Conservation (phyloP, 2,113 vertebrate species). For the Cavia aperea region DNA sequence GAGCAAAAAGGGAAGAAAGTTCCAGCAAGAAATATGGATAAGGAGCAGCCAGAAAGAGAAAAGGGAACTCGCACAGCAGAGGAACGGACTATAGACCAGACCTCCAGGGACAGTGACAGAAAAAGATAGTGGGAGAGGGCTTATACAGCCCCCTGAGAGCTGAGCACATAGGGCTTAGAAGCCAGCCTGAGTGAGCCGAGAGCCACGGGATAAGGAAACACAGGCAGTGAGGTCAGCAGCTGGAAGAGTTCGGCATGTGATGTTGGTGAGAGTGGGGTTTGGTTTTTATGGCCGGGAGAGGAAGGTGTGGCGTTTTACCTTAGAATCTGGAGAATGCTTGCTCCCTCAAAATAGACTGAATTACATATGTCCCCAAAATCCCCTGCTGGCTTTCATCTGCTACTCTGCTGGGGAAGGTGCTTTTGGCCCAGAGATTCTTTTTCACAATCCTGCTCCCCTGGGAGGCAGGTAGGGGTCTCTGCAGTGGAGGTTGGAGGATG, state of each 20-base stretch:
- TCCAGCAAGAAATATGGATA: background rate
- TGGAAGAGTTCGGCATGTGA: background rate
- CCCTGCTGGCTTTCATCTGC: background rate
- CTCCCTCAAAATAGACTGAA: background rate
- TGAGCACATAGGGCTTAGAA: background rate
- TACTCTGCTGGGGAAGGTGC: background rate
- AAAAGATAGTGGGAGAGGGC: background rate
- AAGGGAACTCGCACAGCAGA: background rate
- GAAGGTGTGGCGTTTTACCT: background rate
- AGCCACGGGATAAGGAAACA: accelerated
- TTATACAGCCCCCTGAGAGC: background rate
- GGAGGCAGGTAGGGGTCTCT: background rate
- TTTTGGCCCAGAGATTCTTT: background rate
- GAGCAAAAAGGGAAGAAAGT: background rate
- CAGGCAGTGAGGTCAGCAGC: background rate
- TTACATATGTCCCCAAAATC: accelerated
- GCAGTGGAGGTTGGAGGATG: too few species aligned
- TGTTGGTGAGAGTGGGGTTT: accelerated
- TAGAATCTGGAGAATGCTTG: background rate
- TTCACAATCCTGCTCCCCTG: background rate
- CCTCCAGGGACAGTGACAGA: too few species aligned
- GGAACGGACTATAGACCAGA: background rate
- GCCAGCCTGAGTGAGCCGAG: background rate
- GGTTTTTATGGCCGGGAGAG: background rate
- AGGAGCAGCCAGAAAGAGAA: background rate